Percentiles rank a stretch among this genome's conserved stretches.
Conservation (phyloP, 2,797 vertebrate genomes). For the Oceanodroma leucorhoa region DNA sequence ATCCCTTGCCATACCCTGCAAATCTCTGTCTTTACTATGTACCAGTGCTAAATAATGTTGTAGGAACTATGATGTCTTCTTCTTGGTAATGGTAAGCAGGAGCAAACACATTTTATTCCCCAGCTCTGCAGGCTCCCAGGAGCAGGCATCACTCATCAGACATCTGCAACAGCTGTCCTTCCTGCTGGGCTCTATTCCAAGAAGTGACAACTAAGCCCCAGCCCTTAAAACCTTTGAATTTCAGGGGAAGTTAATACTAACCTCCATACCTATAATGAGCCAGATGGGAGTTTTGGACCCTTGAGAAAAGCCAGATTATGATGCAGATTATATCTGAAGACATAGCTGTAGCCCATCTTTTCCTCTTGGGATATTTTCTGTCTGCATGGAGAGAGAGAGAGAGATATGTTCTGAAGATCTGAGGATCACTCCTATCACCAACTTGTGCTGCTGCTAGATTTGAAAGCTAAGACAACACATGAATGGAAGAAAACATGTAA, state of each 20-base stretch:
- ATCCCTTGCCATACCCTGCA: not conserved
- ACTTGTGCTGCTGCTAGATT: not conserved
- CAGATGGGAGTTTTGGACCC: not conserved
- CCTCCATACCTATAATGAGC: not conserved
- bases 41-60: not conserved
- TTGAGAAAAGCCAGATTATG: not conserved
- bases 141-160: not conserved
- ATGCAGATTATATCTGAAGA: not conserved
- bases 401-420: not conserved
- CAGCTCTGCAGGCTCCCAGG: not conserved
- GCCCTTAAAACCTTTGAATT: not conserved
- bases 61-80: not conserved
- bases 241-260: not conserved
- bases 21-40: not conserved
- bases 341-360: not conserved
- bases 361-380: not conserved
- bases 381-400: not conserved
- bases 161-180: not conserved
- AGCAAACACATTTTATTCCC: not conserved
- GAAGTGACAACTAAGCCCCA: not conserved
- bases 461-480: not conserved
- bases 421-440: not conserved
- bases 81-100: not conserved
- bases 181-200: not conserved
- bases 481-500: constrained; percentile 25